Evolutionary conservation across 35 echinoderm and acorn worm species (phyloP).

Genomic region (Acanthaster planci): DNA sequence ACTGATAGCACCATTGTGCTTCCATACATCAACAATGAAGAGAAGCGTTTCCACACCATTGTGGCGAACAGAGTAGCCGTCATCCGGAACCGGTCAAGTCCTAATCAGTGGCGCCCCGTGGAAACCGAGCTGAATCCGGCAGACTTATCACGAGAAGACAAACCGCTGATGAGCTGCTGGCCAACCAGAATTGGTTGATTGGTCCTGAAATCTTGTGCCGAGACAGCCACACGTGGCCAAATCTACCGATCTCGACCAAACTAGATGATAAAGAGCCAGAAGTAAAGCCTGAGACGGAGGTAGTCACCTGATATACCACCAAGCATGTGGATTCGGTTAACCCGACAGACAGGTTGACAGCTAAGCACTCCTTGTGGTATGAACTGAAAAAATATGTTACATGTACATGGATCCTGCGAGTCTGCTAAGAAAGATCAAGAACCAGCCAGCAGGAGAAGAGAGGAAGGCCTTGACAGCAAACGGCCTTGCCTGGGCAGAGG

Average conservation of each 20-base stretch:
- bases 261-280: background rate
- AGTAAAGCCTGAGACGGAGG: too few relatives aligned
- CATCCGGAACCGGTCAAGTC: constrained; percentile 35
- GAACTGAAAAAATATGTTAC: too few relatives aligned
- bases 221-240: background rate
- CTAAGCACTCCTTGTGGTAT: too few relatives aligned
- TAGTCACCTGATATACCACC: too few relatives aligned
- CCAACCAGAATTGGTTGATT: constrained; percentile 21
- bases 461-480: background rate
- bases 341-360: too few relatives aligned
- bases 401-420: background rate
- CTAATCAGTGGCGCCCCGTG: constrained; percentile 50
- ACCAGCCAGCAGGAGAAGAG: background rate
- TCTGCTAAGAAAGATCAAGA: background rate
- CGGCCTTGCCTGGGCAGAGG: background rate
- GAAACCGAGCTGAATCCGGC: constrained; percentile 34
- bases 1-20: constrained; percentile 69
- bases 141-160: constrained; percentile 43
- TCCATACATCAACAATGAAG: constrained; percentile 50
- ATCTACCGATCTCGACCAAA: background rate
- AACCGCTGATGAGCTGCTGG: constrained; percentile 16
- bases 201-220: constrained; percentile 48
- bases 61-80: constrained; percentile 50
- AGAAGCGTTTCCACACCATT: constrained; percentile 60
- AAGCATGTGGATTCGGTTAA: too few relatives aligned